These are phyloP conservation scores for Halcyon senegalensis DNA, from an alignment of 2,113 vertebrate species.

Conservation along the genomic window DNA sequence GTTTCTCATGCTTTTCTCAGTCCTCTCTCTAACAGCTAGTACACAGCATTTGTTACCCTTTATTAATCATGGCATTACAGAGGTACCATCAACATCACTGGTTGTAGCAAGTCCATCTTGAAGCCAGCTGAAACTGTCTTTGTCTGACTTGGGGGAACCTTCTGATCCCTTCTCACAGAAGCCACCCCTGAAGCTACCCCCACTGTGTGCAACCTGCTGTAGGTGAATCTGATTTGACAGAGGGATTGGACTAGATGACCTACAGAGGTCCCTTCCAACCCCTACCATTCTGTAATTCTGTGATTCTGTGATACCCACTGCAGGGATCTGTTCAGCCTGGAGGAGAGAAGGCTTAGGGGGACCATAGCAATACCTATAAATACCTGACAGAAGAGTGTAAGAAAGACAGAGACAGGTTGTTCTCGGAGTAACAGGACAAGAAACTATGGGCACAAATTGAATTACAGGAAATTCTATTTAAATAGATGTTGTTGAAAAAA, in stretches of 20 bases:
- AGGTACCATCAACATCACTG: not conserved
- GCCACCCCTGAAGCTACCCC: not conserved
- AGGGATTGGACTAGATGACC: too few species aligned
- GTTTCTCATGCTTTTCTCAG: not conserved
- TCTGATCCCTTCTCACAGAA: not conserved
- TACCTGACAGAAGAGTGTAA: not conserved
- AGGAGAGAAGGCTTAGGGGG: not conserved
- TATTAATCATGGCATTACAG: not conserved
- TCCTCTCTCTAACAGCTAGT: not conserved
- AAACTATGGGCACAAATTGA: not conserved
- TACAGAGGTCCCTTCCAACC: too few species aligned
- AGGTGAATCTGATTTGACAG: too few species aligned
- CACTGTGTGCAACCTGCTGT: too few species aligned
- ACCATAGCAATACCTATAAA: not conserved
- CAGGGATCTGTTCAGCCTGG: not conserved
- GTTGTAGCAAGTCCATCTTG: not conserved
- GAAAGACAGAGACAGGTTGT: not conserved
- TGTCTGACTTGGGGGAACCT: not conserved
- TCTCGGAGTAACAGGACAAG: not conserved
- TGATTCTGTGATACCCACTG: not conserved
- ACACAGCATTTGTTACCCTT: not conserved
- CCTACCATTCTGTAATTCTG: too few species aligned
- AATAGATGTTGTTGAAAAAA: rapidly evolving
- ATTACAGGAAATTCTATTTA: not conserved
- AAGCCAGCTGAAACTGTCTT: not conserved